A percentile compares a stretch with the other conserved stretches of the same genome.
Evolutionary conservation across 2,888 invertebrate genomes (phyloP).

Genomic region (Athetis lepigone): DNA sequence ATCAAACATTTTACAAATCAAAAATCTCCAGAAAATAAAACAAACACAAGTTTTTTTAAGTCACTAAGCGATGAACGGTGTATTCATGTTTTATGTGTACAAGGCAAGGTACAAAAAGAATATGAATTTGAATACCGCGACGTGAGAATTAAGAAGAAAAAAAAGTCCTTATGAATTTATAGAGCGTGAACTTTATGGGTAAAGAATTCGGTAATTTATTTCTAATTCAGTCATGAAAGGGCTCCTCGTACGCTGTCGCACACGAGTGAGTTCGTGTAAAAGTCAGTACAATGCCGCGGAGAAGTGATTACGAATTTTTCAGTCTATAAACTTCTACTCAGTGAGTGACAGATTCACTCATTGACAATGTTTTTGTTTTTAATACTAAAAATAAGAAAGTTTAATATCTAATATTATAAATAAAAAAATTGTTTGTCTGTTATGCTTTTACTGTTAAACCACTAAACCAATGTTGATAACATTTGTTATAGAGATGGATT

Average conservation of each 20-base stretch:
- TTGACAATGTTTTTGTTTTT: no score
- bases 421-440: no score
- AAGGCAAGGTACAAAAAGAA: not conserved
- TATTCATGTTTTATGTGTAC: not conserved
- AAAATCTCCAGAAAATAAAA: constrained; percentile 6
- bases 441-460: no score
- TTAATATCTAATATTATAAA: no score
- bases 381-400: no score
- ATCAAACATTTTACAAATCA: not conserved
- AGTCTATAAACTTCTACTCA: no score
- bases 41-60: constrained; percentile 5
- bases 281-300: constrained; percentile 4
- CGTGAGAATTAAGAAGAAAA: constrained; percentile 35
- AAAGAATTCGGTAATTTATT: constrained; percentile 49
- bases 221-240: constrained; percentile 45
- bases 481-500: no score
- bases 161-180: constrained; percentile 46
- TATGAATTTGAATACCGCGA: constrained; percentile 17
- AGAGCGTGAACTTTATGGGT: constrained; percentile 43
- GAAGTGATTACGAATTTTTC: constrained; percentile 3
- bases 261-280: constrained; percentile 17
- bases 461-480: no score
- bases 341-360: no score
- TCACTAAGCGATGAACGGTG: constrained; percentile 23
- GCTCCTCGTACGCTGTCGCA: constrained; percentile 31